Evolutionary conservation across 2,888 invertebrate species (phyloP), one percentile per base, ranked within the genome.

Genomic region (Branchellion lobata): DNA sequence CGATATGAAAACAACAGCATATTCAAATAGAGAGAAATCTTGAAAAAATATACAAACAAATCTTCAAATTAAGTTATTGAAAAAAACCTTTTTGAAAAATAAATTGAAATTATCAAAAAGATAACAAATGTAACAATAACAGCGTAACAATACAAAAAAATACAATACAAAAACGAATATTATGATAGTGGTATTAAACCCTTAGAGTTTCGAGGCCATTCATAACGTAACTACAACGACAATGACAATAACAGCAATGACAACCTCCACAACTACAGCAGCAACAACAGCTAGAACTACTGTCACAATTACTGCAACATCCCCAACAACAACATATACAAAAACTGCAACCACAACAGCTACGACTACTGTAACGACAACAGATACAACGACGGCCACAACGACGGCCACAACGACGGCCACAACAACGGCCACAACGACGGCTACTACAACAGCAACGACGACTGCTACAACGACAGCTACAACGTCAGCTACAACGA

Each of bases 181-280:
- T n/a, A n/a, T n/a, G n/a, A n/a, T n/a, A n/a, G n/a, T n/a, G n/a
- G n/a, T n/a, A n/a, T n/a, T n/a, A n/a, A n/a, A n/a, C n/a, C n/a
- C n/a, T n/a, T n/a, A n/a, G n/a, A n/a, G n/a, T n/a, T n/a, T n/a
- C n/a, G n/a, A n/a, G n/a, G n/a, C n/a, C n/a, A n/a, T n/a, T 47
- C 8, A 8, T 47, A 47, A 8, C 11, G 47, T n/a, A 31, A 24
- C 71, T 11, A 71, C 71, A 24, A 31, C 31, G 8, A 71, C 71
- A 33, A 31, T 11, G 33, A 11, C 73, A 11, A 79, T 53, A 36
- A 74, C 73, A 33, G 36, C 79, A 73, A 31, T 33, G 11, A 72
- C 51, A 5, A 1, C 79, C 18, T 47, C 72, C 18, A 3, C 73
- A 21, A 33, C 57, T 3, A 73, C 79, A 53, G 33, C 73, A 27